Base-by-base conservation (phyloP, 2,113 vertebrate genomes). In the Pithys albifrons region DNA sequence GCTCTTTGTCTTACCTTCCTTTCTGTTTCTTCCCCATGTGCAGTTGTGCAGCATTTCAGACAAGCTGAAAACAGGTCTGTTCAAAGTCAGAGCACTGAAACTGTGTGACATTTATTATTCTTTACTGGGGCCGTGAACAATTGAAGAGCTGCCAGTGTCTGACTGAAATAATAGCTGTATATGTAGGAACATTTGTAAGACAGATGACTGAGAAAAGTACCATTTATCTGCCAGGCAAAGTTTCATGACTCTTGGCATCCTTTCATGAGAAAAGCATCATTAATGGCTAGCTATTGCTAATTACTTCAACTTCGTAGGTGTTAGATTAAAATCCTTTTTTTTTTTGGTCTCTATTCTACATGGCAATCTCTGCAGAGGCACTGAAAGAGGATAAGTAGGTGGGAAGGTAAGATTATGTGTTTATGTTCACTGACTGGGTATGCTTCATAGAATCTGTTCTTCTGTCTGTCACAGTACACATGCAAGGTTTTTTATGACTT, bases 101-200 rank as follows among this genome's bases (percentile, higher is more conserved):
- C 88, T n/a, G 27, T 33, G 5, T 97, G 97, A 96, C 96, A 96
- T 89, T 89, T 71, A 7, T 92, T 96, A 93, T 97, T 97, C 96
- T 95, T 98, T 94, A 97, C 88, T 31, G 83, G 86, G 81, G 48
- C 92, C 69, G 23, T 96, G 95, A 98, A 96, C 96, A 96, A 96
- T 96, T 87, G 95, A 89, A 67, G 41, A 96, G 80, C 95, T 97
- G 88, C 95, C 86, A 45, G 86, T 31, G 84, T 97, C 97, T 97
- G 79, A 85, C 96, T 95, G 83, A 97, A 98, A 97, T 97, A 98
- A 98, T 97, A 97, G 92, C 95, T 96, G 83, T 96, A 97, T 84
- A 79, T 96, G 75, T 33, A 95, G 94, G 90, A 96, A 97, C 94
- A 67, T 98, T 97, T 97, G 80, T 96, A 97, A 97, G 97, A 97